Percentiles rank a stretch among this genome's conserved stretches.
Conservation (phyloP, 2,888 invertebrate species). For the Cremastinae sp. region DNA sequence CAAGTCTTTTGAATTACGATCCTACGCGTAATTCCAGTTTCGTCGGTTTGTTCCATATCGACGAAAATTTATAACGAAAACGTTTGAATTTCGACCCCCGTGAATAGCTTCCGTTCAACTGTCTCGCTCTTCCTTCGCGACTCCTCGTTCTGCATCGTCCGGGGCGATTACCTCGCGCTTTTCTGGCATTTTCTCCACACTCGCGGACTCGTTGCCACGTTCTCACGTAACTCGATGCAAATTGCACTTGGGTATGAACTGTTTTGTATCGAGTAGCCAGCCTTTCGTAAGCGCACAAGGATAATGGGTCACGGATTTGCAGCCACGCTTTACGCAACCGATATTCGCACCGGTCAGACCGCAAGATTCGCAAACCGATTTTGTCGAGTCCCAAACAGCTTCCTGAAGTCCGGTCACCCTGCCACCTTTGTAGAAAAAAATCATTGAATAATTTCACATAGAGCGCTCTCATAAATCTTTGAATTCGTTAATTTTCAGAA, state of each 20-base stretch:
- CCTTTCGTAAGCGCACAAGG: constrained; percentile 79
- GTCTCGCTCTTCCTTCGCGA: constrained; percentile 19
- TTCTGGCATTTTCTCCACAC: constrained; percentile 49
- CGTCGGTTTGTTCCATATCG: neutral
- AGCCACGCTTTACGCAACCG: constrained; percentile 79
- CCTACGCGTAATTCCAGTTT: neutral
- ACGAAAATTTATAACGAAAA: neutral
- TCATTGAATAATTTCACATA: too few species aligned
- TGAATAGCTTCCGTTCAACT: neutral
- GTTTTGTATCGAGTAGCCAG: constrained; percentile 77
- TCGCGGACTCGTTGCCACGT: constrained; percentile 66
- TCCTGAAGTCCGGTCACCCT: constrained; percentile 77
- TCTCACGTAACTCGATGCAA: constrained; percentile 77
- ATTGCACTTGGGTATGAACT: constrained; percentile 78
- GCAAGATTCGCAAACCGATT: constrained; percentile 77
- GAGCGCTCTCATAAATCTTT: too few species aligned
- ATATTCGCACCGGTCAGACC: constrained; percentile 79
- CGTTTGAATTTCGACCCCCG: neutral
- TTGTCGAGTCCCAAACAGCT: constrained; percentile 77
- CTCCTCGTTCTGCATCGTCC: constrained; percentile 11
- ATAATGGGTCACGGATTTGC: constrained; percentile 79
- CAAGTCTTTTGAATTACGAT: neutral
- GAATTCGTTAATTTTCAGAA: too few species aligned
- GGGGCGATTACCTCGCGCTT: constrained; percentile 31
- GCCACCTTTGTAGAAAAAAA: constrained; percentile 69